Evolutionary conservation across 2,113 vertebrate species (phyloP), one percentile per base, ranked within the genome.

Genomic region (Manacus vitellinus): DNA sequence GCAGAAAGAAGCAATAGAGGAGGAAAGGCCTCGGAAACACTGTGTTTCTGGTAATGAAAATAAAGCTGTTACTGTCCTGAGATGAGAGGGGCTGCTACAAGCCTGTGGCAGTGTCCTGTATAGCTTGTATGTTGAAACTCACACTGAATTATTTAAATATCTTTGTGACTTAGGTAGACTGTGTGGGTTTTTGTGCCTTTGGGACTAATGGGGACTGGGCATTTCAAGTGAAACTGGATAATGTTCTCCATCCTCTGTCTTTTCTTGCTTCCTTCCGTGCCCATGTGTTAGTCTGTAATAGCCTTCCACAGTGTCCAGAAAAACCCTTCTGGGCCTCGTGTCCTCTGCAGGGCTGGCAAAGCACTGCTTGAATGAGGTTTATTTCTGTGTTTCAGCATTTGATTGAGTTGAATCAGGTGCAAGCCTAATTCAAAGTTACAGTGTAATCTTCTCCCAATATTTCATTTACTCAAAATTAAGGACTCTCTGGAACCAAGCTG

Each of bases 261-360:
- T 30, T 78, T 55, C 39, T 25, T 51, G 25, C 21, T 46, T 61
- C 41, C 25, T 63, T 67, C 58, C 21, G 4, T 25, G 33, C 6
- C 20, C 5, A 0, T 8, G 12, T 31, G 14, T 39, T 19, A 6
- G 31, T 43, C 73, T 55, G 68, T 47, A 86, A 6, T 0, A 68
- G 24, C 30, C n/a, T 68, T 20, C 28, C 3, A 1, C 39, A 8
- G 35, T 9, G 19, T 10, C 41, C 63, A 35, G 59, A 20, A 35
- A 76, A 35, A 6, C 7, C 27, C 3, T 74, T 24, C n/a, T 58
- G 46, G 41, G 18, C 10, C 9, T 15, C 0, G 0, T 19, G 9
- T 44, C 6, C 39, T 47, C 23, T 22, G 35, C 4, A 27, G 21
- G 25, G 19, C 56, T 91, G 56, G 55, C 30, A 24, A 52, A 56